Evolutionary conservation across 1,140 invertebrate species (phyloP).

Genomic region (Drosophila santomea): DNA sequence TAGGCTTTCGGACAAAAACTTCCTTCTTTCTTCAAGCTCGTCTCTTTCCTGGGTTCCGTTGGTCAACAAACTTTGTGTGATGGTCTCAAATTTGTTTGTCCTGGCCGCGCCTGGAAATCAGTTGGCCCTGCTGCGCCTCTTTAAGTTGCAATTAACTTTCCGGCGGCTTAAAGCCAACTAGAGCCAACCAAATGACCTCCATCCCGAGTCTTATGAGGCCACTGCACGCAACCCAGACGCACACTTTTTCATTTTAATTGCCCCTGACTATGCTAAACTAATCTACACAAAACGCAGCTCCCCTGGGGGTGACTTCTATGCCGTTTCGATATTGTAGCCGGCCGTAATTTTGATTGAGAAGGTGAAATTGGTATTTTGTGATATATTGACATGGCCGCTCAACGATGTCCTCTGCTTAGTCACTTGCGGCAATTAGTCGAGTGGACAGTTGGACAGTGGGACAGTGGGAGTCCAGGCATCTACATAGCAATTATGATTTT

Average conservation of each 20-base stretch:
- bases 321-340: conserved; percentile 41
- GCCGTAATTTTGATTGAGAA: conserved; percentile 84
- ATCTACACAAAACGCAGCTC: conserved; percentile 79
- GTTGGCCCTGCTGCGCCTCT: conserved; percentile 59
- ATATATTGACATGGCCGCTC: conserved; percentile 78
- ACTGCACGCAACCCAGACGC: conserved; percentile 58
- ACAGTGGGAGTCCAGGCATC: conserved; percentile 37
- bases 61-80: conserved; percentile 66
- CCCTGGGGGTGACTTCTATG: conserved; percentile 51
- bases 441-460: conserved; percentile 23
- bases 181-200: conserved; percentile 8
- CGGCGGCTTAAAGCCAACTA: conserved; percentile 56
- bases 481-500: conserved; percentile 73
- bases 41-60: conserved; percentile 29
- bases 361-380: conserved; percentile 80
- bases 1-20: not conserved
- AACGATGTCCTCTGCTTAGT: conserved; percentile 77
- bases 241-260: conserved; percentile 81
- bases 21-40: not conserved
- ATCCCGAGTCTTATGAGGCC: conserved; percentile 53
- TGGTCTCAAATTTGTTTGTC: conserved; percentile 77
- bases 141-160: conserved; percentile 82
- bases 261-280: conserved; percentile 72
- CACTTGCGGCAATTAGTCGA: conserved; percentile 71
- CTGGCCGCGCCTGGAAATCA: conserved; percentile 71